Conservation (phyloP, 2,888 invertebrate species). For the Dicyrtoma fusca region DNA sequence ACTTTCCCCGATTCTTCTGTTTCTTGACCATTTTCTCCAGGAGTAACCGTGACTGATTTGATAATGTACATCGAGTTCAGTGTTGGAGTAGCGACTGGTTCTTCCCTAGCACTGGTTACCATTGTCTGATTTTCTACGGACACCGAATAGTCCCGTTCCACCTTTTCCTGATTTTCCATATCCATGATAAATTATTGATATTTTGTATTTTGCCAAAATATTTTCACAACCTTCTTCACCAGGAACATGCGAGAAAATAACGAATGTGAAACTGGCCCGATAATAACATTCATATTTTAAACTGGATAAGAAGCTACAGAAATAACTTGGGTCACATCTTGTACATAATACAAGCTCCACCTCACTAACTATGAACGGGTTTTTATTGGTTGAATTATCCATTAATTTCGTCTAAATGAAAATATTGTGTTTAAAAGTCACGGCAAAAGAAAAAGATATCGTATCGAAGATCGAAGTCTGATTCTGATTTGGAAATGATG, state of each 20-base stretch:
- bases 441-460: too few species aligned
- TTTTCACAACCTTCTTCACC: neutral
- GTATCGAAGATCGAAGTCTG: too few species aligned
- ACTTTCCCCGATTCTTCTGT: constrained; percentile 11
- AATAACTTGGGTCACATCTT: too few species aligned
- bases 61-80: constrained; percentile 32
- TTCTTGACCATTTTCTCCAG: constrained; percentile 21
- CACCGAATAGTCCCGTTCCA: constrained; percentile 8
- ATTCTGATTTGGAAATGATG: too few species aligned
- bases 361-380: too few species aligned
- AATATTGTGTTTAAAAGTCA: too few species aligned
- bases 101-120: neutral
- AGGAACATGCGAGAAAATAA: neutral
- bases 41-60: constrained; percentile 23
- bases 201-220: neutral
- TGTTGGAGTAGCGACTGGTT: neutral
- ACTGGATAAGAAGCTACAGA: too few species aligned
- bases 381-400: too few species aligned
- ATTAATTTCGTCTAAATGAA: too few species aligned
- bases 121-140: constrained; percentile 21
- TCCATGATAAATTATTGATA: constrained; percentile 13
- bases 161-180: constrained; percentile 2
- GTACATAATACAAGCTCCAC: too few species aligned
- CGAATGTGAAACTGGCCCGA: neutral
- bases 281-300: too few species aligned